Conservation (phyloP, 2,113 vertebrate genomes). For the Anhinga anhinga region DNA sequence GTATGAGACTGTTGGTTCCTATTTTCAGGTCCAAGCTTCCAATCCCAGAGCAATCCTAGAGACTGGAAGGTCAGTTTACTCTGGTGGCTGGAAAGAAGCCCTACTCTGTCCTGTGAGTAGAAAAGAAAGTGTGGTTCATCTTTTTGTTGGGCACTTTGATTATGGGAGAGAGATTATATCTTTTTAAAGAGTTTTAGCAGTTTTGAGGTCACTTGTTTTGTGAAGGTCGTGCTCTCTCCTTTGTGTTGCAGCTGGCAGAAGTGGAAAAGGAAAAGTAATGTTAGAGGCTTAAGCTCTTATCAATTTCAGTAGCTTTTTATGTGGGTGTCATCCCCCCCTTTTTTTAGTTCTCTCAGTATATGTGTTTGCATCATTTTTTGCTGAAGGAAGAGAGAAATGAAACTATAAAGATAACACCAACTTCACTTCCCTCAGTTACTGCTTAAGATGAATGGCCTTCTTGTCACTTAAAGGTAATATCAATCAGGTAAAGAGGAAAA, state of each 20-base stretch:
- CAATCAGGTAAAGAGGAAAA: background rate
- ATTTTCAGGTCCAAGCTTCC: background rate
- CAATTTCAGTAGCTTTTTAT: background rate
- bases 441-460: background rate
- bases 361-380: background rate
- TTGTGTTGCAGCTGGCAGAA: background rate
- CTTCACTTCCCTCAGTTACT: background rate
- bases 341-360: background rate
- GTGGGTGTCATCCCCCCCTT: background rate
- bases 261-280: background rate
- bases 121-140: background rate
- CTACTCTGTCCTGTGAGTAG: background rate
- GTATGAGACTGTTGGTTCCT: background rate
- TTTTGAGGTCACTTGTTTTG: background rate
- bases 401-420: background rate
- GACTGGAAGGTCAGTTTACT: conserved; percentile 1
- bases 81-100: background rate
- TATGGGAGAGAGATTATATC: background rate
- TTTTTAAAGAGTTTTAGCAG: background rate
- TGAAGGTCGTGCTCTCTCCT: background rate
- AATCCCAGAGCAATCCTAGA: background rate
- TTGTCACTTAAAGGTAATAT: background rate
- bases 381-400: background rate
- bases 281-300: background rate
- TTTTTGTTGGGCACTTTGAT: background rate